Conservation (phyloP, 2,888 invertebrate genomes). For the Petrolisthes cinctipes region DNA sequence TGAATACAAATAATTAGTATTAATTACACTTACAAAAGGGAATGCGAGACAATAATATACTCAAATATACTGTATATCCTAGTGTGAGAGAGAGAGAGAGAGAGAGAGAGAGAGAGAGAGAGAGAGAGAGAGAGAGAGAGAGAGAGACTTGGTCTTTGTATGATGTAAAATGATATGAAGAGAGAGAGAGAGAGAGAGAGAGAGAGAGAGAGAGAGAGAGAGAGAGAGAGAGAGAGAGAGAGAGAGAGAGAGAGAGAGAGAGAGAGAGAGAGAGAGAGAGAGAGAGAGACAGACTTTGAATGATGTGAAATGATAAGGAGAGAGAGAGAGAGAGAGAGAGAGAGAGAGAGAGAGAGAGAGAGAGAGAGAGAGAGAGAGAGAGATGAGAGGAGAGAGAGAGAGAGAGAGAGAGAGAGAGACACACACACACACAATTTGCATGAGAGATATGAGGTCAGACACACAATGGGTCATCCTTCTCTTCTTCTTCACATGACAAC, state of each 20-base stretch:
- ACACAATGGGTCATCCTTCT: too few relatives aligned
- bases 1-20: neutral
- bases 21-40: neutral
- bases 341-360: conserved; percentile 37
- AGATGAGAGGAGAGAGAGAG: conserved; percentile 7
- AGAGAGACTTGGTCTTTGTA: neutral
- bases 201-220: neutral
- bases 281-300: neutral
- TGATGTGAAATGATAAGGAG: too few relatives aligned
- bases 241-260: conserved; percentile 2
- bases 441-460: too few relatives aligned
- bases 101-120: neutral
- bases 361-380: conserved; percentile 32
- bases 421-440: too few relatives aligned
- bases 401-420: conserved; percentile 13
- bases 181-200: neutral
- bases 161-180: neutral
- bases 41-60: neutral
- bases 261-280: neutral
- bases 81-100: neutral
- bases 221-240: neutral
- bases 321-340: conserved; percentile 15
- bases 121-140: neutral
- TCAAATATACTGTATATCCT: neutral
- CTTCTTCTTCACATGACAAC: too few relatives aligned